A percentile compares a stretch with the other conserved stretches of the same genome.
Conservation (phyloP, 2,888 invertebrate species). For the Torymus aiolomorphi region DNA sequence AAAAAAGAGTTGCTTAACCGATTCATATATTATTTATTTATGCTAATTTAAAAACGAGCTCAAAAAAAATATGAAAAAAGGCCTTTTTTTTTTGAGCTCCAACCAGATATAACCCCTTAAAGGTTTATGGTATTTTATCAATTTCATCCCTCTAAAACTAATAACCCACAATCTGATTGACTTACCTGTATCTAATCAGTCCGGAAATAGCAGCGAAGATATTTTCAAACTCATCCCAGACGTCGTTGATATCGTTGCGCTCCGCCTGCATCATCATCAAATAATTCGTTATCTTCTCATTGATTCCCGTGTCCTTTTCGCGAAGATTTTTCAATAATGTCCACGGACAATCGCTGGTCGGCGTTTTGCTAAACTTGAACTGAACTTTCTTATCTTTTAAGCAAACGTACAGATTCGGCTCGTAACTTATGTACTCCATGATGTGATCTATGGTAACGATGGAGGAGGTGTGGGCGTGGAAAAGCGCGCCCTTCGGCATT, state of each 20-base stretch:
- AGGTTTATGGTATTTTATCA: too few species aligned
- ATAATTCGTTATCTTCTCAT: conserved; percentile 74
- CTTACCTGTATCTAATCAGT: too few species aligned
- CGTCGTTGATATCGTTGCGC: conserved; percentile 78
- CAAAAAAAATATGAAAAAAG: too few species aligned
- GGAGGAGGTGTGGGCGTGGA: conserved; percentile 84
- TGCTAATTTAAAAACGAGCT: too few species aligned
- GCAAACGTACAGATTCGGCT: conserved; percentile 80
- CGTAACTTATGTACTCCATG: conserved; percentile 80
- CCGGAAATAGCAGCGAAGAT: too few species aligned
- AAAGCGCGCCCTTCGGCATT: conserved; percentile 86
- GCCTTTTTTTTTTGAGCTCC: too few species aligned
- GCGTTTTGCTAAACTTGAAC: conserved; percentile 52
- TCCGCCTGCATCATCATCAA: too few species aligned
- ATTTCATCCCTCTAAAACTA: too few species aligned
- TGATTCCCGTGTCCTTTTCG: conserved; percentile 71
- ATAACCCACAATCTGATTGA: too few species aligned
- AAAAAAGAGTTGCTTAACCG: too few species aligned
- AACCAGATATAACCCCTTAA: too few species aligned
- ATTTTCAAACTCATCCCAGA: conserved; percentile 72
- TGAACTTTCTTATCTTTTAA: conserved; percentile 40
- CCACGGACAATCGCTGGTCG: conserved; percentile 63
- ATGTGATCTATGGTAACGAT: conserved; percentile 81
- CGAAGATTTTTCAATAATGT: conserved; percentile 65
- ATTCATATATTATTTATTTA: too few species aligned